Percentiles rank a stretch among this genome's conserved stretches.
These are phyloP conservation scores for Crenuchus spilurus DNA, from an alignment of 2,797 vertebrate genomes.

Conservation along the genomic window DNA sequence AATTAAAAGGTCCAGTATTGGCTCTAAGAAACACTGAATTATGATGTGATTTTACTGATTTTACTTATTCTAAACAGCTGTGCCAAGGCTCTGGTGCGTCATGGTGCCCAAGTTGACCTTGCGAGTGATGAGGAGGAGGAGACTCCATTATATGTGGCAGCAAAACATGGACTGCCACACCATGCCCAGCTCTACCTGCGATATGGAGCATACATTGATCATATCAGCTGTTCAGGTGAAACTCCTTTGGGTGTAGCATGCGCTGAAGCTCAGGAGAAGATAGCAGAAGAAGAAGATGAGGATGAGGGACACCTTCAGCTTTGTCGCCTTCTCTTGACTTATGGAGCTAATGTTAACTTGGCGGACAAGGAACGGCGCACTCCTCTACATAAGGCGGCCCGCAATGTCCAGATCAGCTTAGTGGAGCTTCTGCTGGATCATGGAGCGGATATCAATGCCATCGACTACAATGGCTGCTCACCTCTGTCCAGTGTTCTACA, in stretches of 20 bases:
- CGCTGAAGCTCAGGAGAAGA: not conserved
- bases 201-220: conserved; percentile 61
- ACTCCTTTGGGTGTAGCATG: conserved; percentile 73
- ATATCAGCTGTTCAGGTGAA: conserved; percentile 60
- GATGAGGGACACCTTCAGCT: conserved; percentile 55
- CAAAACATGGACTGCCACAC: conserved; percentile 63
- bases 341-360: conserved; percentile 55
- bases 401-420: conserved; percentile 60
- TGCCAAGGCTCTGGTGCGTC: conserved; percentile 73
- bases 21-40: not conserved
- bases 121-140: conserved; percentile 63
- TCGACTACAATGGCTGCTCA: conserved; percentile 73
- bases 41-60: not conserved
- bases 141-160: conserved; percentile 73
- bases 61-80: conserved; percentile 60
- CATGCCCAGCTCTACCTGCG: conserved; percentile 75
- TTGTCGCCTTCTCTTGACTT: conserved; percentile 66
- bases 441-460: conserved; percentile 69
- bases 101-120: conserved; percentile 65
- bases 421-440: conserved; percentile 65
- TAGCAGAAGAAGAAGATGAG: conserved; percentile 27
- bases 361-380: conserved; percentile 69
- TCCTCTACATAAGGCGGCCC: conserved; percentile 76
- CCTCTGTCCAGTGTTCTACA: conserved; percentile 71
- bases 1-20: not conserved